Percentiles rank a stretch among this genome's conserved stretches.
Conservation (phyloP, 2,888 invertebrate species). For the Eubasilissa splendida region DNA sequence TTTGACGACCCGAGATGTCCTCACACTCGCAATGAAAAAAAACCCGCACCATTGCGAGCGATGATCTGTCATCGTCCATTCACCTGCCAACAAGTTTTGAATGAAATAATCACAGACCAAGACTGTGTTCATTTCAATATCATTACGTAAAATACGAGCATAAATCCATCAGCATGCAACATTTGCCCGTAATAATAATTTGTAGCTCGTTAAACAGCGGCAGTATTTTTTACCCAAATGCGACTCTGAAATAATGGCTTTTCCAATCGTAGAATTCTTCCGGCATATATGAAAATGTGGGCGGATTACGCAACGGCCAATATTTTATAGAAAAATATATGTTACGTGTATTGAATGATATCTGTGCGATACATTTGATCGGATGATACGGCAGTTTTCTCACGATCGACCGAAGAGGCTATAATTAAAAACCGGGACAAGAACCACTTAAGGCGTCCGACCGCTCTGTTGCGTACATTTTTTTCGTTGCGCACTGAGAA, state of each 20-base stretch:
- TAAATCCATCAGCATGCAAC: background rate
- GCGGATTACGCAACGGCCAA: slow-evolving; percentile 14
- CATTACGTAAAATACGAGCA: background rate
- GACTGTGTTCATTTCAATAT: background rate
- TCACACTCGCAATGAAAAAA: too few species aligned
- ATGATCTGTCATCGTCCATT: too few species aligned
- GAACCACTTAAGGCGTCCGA: background rate
- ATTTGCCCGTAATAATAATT: slow-evolving; percentile 3
- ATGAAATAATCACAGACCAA: too few species aligned
- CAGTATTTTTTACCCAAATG: background rate
- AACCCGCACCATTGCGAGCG: too few species aligned
- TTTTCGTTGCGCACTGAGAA: background rate
- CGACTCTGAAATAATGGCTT: slow-evolving; percentile 22
- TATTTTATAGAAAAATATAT: background rate
- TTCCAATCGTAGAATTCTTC: slow-evolving; percentile 16
- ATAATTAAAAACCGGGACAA: background rate
- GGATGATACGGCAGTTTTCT: slow-evolving; percentile 25
- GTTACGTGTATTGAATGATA: background rate
- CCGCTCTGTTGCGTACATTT: background rate
- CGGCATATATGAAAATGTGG: slow-evolving; percentile 25
- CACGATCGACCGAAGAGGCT: slow-evolving; percentile 14
- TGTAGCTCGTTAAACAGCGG: background rate
- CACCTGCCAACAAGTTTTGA: too few species aligned
- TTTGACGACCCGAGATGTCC: too few species aligned
- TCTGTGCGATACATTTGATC: background rate